phyloP scores from a whole-genome alignment of 2,888 invertebrate genomes.

The Drosophila leonis region DNA sequence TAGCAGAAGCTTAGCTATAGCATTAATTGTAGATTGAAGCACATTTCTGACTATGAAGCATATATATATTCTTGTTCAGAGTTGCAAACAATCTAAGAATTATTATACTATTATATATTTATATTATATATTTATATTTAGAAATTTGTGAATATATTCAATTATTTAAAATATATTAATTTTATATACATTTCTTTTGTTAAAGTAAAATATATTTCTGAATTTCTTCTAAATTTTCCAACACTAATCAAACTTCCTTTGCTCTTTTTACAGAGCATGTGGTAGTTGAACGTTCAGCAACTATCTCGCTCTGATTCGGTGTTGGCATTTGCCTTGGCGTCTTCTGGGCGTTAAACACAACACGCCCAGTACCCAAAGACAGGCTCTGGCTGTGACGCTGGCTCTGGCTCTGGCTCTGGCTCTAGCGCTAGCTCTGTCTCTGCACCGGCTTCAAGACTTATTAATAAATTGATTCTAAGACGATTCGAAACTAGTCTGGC shows the following conservation, averaged over 20 bases:
- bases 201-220: neutral
- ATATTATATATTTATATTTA: no score
- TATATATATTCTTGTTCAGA: neutral
- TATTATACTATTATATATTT: no score
- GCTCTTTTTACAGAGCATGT: constrained; percentile 14
- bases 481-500: constrained; percentile 34
- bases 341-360: constrained; percentile 44
- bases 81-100: neutral
- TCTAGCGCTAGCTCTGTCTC: neutral
- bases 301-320: constrained; percentile 4
- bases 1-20: no score
- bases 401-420: neutral
- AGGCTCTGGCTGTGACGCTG: constrained; percentile 2
- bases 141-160: no score
- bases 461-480: constrained; percentile 52
- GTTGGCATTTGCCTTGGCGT: constrained; percentile 79
- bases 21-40: neutral
- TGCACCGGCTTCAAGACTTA: constrained; percentile 23
- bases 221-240: neutral
- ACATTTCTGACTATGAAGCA: neutral
- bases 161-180: no score
- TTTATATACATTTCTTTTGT: neutral
- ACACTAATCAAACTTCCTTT: neutral
- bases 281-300: neutral
- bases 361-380: constrained; percentile 63